Evolutionary conservation across 2,888 invertebrate genomes (phyloP).

Genomic region (Apodemia mormo): DNA sequence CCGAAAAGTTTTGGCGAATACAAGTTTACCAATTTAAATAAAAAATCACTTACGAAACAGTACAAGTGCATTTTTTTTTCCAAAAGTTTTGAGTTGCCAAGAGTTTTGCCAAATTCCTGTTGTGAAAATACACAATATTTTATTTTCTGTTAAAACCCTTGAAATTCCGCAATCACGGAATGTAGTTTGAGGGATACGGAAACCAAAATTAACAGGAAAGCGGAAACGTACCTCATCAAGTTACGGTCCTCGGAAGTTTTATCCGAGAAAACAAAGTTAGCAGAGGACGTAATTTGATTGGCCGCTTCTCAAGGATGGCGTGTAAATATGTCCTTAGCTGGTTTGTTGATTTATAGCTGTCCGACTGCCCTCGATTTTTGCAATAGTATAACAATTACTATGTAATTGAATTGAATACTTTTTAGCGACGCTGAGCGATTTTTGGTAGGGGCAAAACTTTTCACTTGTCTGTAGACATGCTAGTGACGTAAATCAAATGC

Average conservation of each 20-base stretch:
- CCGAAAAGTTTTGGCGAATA: too few species aligned
- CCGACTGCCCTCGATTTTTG: neutral
- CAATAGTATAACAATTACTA: neutral
- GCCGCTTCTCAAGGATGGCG: neutral
- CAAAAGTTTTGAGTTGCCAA: too few species aligned
- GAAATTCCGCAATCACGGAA: neutral
- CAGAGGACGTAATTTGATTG: neutral
- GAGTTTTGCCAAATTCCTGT: too few species aligned
- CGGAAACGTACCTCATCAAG: neutral
- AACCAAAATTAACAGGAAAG: neutral
- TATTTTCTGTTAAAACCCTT: neutral
- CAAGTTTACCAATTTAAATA: too few species aligned
- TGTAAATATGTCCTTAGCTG: neutral
- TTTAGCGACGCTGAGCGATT: too few species aligned
- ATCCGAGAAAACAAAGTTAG: conserved; percentile 7
- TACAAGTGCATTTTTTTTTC: too few species aligned
- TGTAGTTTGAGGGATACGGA: neutral
- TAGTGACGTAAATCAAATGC: too few species aligned
- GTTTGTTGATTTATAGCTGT: neutral
- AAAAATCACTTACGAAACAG: too few species aligned
- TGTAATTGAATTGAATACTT: too few species aligned
- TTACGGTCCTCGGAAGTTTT: conserved; percentile 2
- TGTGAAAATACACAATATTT: neutral
- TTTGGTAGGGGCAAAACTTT: too few species aligned
- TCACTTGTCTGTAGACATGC: too few species aligned